phyloP scores from a whole-genome alignment of 2,797 vertebrate genomes.

The Tympanoctomys barrerae region DNA sequence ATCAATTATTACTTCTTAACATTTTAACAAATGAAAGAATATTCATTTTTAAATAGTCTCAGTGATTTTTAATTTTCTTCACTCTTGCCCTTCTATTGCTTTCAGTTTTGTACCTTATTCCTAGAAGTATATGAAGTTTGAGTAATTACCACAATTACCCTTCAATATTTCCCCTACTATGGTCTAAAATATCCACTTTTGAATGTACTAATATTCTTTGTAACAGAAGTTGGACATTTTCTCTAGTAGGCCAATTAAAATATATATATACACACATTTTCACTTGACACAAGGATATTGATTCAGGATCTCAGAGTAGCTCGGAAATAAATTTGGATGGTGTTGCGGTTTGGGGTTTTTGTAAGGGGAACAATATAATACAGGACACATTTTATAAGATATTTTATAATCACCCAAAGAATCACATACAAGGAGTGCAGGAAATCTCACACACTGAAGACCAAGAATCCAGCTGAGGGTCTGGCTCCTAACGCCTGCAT shows the following conservation, averaged over 20 bases:
- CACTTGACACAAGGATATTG: neutral
- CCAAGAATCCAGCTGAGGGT: too few species aligned
- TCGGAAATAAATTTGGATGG: neutral
- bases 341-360: too few species aligned
- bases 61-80: neutral
- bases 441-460: too few species aligned
- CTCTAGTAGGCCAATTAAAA: neutral
- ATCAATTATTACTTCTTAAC: neutral
- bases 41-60: neutral
- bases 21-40: conserved; percentile 18
- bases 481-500: too few species aligned
- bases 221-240: neutral
- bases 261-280: neutral
- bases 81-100: neutral
- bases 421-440: too few species aligned
- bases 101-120: neutral
- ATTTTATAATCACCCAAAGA: too few species aligned
- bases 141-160: neutral
- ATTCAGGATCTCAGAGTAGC: neutral
- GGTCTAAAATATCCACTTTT: neutral
- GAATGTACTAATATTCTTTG: neutral
- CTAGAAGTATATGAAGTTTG: neutral
- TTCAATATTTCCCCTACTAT: neutral
- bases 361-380: too few species aligned
- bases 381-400: too few species aligned